Percentiles rank a stretch among this genome's conserved stretches.
These are phyloP conservation scores for Ianthella basta DNA, from an alignment of 37 sponge, comb jelly and placozoan species.

Conservation along the genomic window DNA sequence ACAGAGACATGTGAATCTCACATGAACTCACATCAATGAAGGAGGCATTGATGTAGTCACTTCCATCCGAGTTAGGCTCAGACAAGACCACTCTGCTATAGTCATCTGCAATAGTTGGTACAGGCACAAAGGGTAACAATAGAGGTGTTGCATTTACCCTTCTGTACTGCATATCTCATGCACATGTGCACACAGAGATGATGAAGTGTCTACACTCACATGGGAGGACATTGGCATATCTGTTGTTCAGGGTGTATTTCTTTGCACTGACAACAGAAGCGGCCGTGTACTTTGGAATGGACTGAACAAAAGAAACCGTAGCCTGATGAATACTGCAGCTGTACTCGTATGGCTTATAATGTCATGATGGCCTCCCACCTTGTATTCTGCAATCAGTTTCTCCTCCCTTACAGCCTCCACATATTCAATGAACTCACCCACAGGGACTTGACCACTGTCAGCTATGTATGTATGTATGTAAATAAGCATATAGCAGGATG, in stretches of 20 bases:
- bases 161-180: no score
- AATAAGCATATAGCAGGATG: no score
- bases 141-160: no score
- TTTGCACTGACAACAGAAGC: background rate
- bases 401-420: background rate
- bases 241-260: background rate
- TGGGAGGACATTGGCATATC: slow-evolving; percentile 2
- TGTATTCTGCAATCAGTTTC: background rate
- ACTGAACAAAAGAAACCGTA: background rate
- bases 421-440: background rate
- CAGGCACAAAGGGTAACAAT: no score
- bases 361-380: background rate
- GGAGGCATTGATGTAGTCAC: slow-evolving; percentile 31
- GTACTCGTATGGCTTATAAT: no score
- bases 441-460: no score
- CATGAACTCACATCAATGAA: slow-evolving; percentile 3
- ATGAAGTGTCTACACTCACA: no score
- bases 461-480: no score
- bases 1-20: no score
- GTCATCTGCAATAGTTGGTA: no score
- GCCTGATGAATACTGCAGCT: no score
- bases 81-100: background rate
- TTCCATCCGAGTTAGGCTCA: slow-evolving; percentile 7
- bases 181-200: no score
- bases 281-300: background rate